phyloP scores from a whole-genome alignment of 1,140 invertebrate genomes.

The Drosophila bocki region DNA sequence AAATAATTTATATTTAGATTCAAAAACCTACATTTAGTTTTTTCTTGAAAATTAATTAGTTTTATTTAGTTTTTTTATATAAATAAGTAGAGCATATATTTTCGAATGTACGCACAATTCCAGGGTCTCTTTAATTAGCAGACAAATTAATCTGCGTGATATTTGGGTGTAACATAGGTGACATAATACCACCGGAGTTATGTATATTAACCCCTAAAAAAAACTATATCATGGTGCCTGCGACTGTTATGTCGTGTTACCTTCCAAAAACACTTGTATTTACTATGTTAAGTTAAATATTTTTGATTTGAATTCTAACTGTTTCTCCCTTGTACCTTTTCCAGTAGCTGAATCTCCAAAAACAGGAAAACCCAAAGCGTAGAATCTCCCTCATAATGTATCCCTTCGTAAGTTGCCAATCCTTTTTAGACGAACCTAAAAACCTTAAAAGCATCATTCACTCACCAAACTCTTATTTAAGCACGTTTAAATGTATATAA shows the following conservation, averaged over 20 bases:
- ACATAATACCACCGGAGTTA: background rate
- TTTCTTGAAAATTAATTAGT: background rate
- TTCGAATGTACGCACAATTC: background rate
- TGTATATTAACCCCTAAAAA: background rate
- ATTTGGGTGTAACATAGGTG: background rate
- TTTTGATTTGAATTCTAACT: slow-evolving; percentile 7
- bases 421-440: background rate
- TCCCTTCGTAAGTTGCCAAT: slow-evolving; percentile 39
- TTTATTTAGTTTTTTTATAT: background rate
- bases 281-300: slow-evolving; percentile 20
- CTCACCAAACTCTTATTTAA: background rate
- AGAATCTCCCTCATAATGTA: slow-evolving; percentile 49
- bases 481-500: background rate
- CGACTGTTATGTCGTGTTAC: background rate
- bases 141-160: background rate
- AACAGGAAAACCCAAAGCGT: slow-evolving; percentile 30
- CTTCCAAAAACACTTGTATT: slow-evolving; percentile 3
- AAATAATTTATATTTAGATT: background rate
- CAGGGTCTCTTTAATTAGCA: background rate
- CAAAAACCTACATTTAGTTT: background rate
- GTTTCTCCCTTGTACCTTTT: slow-evolving; percentile 25
- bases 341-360: slow-evolving; percentile 48
- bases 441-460: background rate
- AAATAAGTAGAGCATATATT: background rate
- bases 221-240: background rate